phyloP scores from a whole-genome alignment of 2,797 vertebrate species.

The Alca torda region DNA sequence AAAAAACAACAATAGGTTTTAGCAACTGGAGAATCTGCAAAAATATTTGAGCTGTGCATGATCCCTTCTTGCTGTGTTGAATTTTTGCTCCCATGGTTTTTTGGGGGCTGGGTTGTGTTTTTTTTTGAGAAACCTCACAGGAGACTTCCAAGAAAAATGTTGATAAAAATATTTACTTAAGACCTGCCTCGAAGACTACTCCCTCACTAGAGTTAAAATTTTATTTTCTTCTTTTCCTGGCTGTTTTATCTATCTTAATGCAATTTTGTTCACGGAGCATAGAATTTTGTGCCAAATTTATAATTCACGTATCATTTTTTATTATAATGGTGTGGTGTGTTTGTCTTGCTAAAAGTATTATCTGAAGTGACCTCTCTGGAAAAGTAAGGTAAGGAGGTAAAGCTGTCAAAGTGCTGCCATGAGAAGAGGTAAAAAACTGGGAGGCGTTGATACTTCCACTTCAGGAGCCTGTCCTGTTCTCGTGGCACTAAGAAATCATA shows the following conservation, averaged over 20 bases:
- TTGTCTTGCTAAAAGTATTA: conserved; percentile 15
- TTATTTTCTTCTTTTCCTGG: conserved; percentile 13
- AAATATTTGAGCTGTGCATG: conserved; percentile 19
- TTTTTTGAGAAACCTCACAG: not conserved
- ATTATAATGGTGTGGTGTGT: not conserved
- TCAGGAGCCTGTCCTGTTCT: not conserved
- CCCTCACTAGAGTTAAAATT: not conserved
- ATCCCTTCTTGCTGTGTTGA: not conserved
- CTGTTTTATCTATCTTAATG: not conserved
- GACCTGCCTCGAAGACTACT: conserved; percentile 10
- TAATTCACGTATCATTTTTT: not conserved
- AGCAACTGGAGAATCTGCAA: conserved; percentile 33
- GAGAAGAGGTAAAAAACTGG: not conserved
- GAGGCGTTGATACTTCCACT: not conserved
- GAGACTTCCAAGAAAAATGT: not conserved
- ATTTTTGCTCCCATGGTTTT: not conserved
- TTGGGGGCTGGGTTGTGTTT: not conserved
- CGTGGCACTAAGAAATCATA: not conserved
- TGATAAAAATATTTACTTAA: conserved; percentile 40
- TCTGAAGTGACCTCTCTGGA: not conserved
- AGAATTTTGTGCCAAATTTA: not conserved
- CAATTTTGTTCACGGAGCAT: not conserved
- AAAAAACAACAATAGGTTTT: conserved; percentile 44
- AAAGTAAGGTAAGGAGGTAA: not conserved
- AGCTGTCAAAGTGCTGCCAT: not conserved